These are phyloP conservation scores for Brachionus asplanchnoidis DNA, from an alignment of 1,140 invertebrate genomes.

Conservation along the genomic window DNA sequence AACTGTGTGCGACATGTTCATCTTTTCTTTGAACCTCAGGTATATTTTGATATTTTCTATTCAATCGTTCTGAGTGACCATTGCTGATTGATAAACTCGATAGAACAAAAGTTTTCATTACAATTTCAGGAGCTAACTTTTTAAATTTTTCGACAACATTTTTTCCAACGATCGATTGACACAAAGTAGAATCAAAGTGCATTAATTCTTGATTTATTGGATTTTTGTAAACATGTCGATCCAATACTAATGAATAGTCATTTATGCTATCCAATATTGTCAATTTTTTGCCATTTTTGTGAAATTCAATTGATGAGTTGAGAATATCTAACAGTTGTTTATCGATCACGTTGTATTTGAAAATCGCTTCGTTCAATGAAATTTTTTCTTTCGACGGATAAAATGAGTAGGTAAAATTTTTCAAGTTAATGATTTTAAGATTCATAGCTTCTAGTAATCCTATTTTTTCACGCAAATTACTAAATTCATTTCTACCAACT, in stretches of 20 bases:
- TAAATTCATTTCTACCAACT: neutral
- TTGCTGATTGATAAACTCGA: neutral
- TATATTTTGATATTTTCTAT: too few relatives aligned
- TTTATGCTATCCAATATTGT: neutral
- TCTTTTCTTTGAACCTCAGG: too few relatives aligned
- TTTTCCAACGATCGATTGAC: neutral
- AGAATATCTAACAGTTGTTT: neutral
- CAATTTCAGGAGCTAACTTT: neutral
- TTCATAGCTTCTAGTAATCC: constrained; percentile 13
- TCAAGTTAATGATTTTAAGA: neutral
- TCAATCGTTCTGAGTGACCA: neutral
- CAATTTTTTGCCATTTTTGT: neutral
- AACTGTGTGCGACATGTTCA: too few relatives aligned
- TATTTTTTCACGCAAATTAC: neutral
- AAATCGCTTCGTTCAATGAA: neutral
- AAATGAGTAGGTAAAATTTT: neutral
- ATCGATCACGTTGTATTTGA: neutral
- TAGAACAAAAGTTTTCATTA: constrained; percentile 3
- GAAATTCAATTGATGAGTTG: neutral
- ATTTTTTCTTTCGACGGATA: neutral
- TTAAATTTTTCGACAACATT: neutral
- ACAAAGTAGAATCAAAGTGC: neutral
- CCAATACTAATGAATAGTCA: neutral
- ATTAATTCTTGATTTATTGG: neutral
- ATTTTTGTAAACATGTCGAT: neutral